Conservation (phyloP, 2,113 vertebrate genomes). For the Calypte anna region DNA sequence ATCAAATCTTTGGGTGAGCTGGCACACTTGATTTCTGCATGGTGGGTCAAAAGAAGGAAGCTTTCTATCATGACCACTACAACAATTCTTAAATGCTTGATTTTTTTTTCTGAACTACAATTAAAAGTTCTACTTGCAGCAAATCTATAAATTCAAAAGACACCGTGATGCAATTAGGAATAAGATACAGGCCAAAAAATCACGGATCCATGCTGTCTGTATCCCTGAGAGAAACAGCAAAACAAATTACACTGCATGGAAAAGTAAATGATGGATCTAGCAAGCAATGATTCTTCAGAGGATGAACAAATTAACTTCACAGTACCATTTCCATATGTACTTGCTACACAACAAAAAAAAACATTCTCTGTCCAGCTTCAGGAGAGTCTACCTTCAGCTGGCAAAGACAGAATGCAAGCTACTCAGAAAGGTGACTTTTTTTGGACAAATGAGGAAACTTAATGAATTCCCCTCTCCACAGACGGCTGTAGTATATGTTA, state of each 20-base stretch:
- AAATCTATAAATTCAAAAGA: neutral
- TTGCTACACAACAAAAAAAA: neutral
- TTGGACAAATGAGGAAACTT: slow-evolving; percentile 80
- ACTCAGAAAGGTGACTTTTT: slow-evolving; percentile 74
- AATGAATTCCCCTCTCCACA: slow-evolving; percentile 85
- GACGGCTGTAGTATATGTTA: slow-evolving; percentile 86
- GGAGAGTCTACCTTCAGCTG: slow-evolving; percentile 50
- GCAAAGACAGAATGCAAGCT: slow-evolving; percentile 57
- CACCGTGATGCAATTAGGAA: neutral
- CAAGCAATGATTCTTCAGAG: neutral
- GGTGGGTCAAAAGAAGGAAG: neutral
- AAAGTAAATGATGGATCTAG: neutral
- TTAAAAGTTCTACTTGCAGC: neutral
- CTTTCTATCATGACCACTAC: neutral
- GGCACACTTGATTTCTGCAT: neutral
- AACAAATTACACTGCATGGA: neutral
- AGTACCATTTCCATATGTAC: neutral
- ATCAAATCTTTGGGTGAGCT: neutral
- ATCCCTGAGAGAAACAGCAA: neutral
- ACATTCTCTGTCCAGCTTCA: neutral
- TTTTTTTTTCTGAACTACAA: neutral
- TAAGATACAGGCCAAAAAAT: neutral
- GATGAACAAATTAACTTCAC: slow-evolving; percentile 18
- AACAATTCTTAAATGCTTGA: neutral
- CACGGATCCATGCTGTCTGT: neutral